phyloP scores from a whole-genome alignment of 92 coral and sea anemone species.

The Metridium senile region DNA sequence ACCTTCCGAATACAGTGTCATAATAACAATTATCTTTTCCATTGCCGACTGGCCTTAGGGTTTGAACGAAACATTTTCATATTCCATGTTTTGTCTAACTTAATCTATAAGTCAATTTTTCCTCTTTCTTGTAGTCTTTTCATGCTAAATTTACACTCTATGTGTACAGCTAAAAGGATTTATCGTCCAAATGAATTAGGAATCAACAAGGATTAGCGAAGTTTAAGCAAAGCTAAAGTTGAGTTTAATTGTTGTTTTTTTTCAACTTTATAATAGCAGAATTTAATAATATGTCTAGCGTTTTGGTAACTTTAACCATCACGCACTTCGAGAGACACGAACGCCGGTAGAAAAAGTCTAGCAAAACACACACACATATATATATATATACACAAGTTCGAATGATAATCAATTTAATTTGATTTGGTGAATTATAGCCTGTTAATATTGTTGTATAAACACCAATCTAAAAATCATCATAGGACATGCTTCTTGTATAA shows the following conservation, averaged over 20 bases:
- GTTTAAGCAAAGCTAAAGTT: not conserved
- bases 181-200: not conserved
- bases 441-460: slow-evolving; percentile 14
- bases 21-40: slow-evolving; percentile 10
- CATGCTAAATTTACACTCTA: not conserved
- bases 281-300: not conserved
- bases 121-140: slow-evolving; percentile 6
- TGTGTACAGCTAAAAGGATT: not conserved
- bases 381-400: not conserved
- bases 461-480: not conserved
- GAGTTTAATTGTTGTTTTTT: not conserved
- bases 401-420: not conserved
- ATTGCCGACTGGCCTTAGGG: slow-evolving; percentile 29
- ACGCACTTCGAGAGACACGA: not conserved
- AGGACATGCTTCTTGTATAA: slow-evolving; percentile 14
- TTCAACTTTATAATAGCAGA: not conserved
- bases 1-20: slow-evolving; percentile 36
- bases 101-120: slow-evolving; percentile 10
- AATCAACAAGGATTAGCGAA: not conserved
- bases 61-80: not conserved
- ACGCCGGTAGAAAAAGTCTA: too few relatives aligned
- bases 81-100: slow-evolving; percentile 11
- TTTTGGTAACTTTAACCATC: not conserved
- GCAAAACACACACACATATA: not conserved
- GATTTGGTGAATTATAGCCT: slow-evolving; percentile 12